Percentiles rank a stretch among this genome's conserved stretches.
These are phyloP conservation scores for Salvator merianae DNA, from an alignment of 2,113 vertebrate species.

Conservation along the genomic window DNA sequence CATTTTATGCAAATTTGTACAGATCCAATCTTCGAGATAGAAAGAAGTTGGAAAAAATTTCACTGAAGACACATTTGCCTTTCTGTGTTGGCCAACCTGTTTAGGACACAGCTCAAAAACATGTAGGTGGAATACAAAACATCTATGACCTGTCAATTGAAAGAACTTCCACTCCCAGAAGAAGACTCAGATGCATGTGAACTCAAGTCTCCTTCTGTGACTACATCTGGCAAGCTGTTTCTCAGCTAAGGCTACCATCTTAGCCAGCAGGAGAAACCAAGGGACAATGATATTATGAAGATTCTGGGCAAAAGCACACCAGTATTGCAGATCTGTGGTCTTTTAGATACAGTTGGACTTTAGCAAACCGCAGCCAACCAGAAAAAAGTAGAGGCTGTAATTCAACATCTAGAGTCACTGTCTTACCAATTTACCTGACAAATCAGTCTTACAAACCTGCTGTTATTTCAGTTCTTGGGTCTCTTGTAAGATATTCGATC, in stretches of 20 bases:
- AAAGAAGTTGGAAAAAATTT: neutral
- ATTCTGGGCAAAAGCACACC: no score
- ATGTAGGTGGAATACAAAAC: neutral
- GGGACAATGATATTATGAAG: neutral
- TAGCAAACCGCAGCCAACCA: no score
- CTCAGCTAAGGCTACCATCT: neutral
- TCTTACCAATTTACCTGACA: neutral
- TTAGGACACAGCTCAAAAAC: neutral
- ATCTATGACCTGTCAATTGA: neutral
- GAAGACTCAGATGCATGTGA: neutral
- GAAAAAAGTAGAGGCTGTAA: no score
- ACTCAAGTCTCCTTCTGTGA: neutral
- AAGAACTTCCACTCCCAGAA: neutral
- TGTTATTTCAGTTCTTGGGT: slow-evolving; percentile 83
- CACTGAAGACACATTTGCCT: neutral
- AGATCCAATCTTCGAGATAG: neutral
- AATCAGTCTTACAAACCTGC: slow-evolving; percentile 80
- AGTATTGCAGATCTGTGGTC: no score
- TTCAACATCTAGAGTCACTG: no score
- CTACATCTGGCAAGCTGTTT: neutral
- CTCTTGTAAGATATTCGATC: slow-evolving; percentile 90
- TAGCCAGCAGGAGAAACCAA: neutral
- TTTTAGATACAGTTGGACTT: no score
- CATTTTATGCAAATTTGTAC: neutral
- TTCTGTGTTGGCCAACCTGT: neutral